Evolutionary conservation across 2,888 invertebrate genomes (phyloP).

Genomic region (Xanthorhoe spadicearia): DNA sequence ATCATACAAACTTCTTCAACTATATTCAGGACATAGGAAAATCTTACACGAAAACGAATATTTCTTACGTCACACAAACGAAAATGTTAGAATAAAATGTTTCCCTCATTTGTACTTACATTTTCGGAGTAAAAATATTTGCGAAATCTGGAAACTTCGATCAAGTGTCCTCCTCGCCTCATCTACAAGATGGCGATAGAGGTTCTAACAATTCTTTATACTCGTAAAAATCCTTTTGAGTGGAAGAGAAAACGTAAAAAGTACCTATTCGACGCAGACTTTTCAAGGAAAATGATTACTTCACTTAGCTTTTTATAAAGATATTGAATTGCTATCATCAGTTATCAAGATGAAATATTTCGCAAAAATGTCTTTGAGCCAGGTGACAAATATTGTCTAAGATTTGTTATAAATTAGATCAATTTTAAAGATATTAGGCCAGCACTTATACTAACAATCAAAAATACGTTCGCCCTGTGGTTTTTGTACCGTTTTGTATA

Average conservation of each 20-base stretch:
- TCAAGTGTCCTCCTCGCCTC: conserved; percentile 21
- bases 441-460: too few relatives aligned
- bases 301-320: background rate
- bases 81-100: background rate
- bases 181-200: conserved; percentile 16
- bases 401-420: too few relatives aligned
- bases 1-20: too few relatives aligned
- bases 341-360: background rate
- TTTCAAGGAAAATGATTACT: background rate
- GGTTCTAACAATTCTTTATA: conserved; percentile 13
- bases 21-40: too few relatives aligned
- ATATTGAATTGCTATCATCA: background rate
- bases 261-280: background rate
- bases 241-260: background rate
- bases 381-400: too few relatives aligned
- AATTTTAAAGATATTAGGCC: too few relatives aligned
- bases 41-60: background rate
- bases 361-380: too few relatives aligned
- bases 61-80: background rate
- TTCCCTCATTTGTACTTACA: background rate
- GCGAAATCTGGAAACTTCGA: conserved; percentile 22
- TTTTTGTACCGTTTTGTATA: too few relatives aligned
- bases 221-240: conserved; percentile 15
- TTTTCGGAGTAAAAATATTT: conserved; percentile 11
- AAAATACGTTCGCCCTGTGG: too few relatives aligned